These are phyloP conservation scores for Lota lota DNA, from an alignment of 2,113 vertebrate species.

Conservation along the genomic window DNA sequence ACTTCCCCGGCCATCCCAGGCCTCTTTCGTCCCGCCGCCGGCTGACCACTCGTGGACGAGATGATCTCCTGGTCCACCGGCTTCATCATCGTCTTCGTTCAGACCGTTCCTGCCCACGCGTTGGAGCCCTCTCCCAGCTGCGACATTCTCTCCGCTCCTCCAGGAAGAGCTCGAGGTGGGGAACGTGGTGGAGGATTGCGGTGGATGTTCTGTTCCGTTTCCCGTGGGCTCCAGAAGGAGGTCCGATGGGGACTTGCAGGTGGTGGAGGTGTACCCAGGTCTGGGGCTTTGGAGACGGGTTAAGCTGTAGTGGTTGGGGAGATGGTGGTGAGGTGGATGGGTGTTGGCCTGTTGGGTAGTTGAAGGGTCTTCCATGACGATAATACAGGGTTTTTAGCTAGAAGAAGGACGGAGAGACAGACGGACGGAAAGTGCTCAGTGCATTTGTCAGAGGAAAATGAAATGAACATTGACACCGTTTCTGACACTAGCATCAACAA, in stretches of 20 bases:
- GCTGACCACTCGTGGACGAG: slow-evolving; percentile 37
- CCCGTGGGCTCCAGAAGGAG: slow-evolving; percentile 19
- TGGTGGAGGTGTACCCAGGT: slow-evolving; percentile 27
- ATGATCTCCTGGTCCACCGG: not conserved
- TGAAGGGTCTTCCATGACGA: slow-evolving; percentile 54
- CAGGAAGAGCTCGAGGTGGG: slow-evolving; percentile 1
- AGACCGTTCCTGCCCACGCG: not conserved
- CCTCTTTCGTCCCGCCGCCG: slow-evolving; percentile 24
- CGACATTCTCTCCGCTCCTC: slow-evolving; percentile 5
- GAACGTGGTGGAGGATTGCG: slow-evolving; percentile 13
- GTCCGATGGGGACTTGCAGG: slow-evolving; percentile 29
- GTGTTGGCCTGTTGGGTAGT: slow-evolving; percentile 44
- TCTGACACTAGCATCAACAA: too few species aligned
- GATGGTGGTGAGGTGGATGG: slow-evolving; percentile 18
- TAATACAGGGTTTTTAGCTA: too few species aligned
- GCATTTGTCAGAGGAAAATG: not conserved
- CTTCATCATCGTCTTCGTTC: slow-evolving; percentile 33
- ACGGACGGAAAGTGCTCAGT: not conserved
- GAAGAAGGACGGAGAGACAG: too few species aligned
- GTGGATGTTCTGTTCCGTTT: slow-evolving; percentile 6
- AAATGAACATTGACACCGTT: not conserved
- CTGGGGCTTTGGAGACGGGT: slow-evolving; percentile 33
- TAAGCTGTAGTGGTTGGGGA: slow-evolving; percentile 34
- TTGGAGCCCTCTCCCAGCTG: not conserved
- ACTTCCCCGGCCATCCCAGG: slow-evolving; percentile 39